Base-by-base conservation (phyloP, 2,888 invertebrate genomes). In the Drosophila mulleri region DNA sequence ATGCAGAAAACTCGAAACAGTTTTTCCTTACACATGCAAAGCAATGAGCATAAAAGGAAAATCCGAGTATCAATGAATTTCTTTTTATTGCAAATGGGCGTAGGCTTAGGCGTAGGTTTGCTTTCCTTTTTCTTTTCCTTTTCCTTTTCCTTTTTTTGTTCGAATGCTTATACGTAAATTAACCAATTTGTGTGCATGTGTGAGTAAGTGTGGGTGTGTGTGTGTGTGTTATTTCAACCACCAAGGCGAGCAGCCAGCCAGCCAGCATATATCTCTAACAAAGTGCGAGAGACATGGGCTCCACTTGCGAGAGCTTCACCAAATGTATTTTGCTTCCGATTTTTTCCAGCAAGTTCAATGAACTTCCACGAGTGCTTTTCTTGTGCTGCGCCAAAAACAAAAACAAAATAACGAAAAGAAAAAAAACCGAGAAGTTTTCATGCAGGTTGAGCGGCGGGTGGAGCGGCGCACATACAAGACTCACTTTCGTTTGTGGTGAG, bases 401-500 rank as follows among this genome's bases (percentile, higher is more conserved):
- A 71, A 63, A 53, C 14, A 67, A 44, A 20, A 44, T 12, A 18
- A 44, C 1, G 12, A 16, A 41, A 39, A 39, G 39, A n/a, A 32
- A 37, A 41, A 60, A 74, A 56, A 58, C 35, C 39, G 26, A 70
- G 60, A 72, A 72, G 69, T 65, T 74, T 70, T 65, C 59, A 39
- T 14, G 68, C 39, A 14, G n/a, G 35, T n/a, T 29, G 32, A 44
- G 20, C 37, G 59, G n/a, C 12, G 41, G 16, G 29, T 23, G 57
- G 20, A 26, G 29, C 41, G 59, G 39, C 18, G 56, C 6, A 23
- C 52, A 48, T 44, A 67, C 60, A 67, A 72, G 75, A 80, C 85
- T 85, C 75, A 85, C 89, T 85, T 85, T 85, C 77, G 57, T 76
- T 85, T 70, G 68, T 74, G 68, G 82, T 73, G 78, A 63, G 59